A percentile compares a stretch with the other conserved stretches of the same genome.
Conservation (phyloP, 2,888 invertebrate genomes). For the Theretra japonica region DNA sequence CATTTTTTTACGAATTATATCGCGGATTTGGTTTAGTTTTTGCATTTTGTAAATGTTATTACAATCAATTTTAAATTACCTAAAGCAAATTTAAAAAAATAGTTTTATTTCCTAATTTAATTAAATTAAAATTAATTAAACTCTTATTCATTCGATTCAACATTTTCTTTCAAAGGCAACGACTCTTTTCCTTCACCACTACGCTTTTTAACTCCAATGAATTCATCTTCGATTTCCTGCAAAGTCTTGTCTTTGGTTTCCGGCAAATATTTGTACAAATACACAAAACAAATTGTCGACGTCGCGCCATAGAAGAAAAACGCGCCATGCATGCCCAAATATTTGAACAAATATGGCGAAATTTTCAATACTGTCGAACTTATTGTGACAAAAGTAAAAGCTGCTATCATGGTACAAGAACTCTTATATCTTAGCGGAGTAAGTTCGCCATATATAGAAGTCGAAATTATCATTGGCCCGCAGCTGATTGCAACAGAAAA, state of each 20-base stretch:
- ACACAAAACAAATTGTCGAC: conserved; percentile 37
- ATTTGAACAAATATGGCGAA: conserved; percentile 44
- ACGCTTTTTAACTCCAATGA: conserved; percentile 29
- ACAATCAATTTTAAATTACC: too few species aligned
- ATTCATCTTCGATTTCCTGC: conserved; percentile 43
- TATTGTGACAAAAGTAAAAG: conserved; percentile 37
- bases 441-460: conserved; percentile 31
- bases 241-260: conserved; percentile 51
- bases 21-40: too few species aligned
- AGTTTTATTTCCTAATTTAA: too few species aligned
- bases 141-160: not conserved
- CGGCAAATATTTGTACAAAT: conserved; percentile 49
- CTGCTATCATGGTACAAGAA: conserved; percentile 39
- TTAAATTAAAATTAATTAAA: too few species aligned
- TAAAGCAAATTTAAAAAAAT: too few species aligned
- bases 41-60: too few species aligned
- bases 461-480: conserved; percentile 32
- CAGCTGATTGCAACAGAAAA: conserved; percentile 33
- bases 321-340: conserved; percentile 46
- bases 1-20: too few species aligned
- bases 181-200: conserved; percentile 9
- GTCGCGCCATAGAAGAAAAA: conserved; percentile 48
- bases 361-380: conserved; percentile 46
- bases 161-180: not conserved
- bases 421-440: conserved; percentile 36